phyloP scores from a whole-genome alignment of 2,113 vertebrate species.

The Perca fluviatilis region DNA sequence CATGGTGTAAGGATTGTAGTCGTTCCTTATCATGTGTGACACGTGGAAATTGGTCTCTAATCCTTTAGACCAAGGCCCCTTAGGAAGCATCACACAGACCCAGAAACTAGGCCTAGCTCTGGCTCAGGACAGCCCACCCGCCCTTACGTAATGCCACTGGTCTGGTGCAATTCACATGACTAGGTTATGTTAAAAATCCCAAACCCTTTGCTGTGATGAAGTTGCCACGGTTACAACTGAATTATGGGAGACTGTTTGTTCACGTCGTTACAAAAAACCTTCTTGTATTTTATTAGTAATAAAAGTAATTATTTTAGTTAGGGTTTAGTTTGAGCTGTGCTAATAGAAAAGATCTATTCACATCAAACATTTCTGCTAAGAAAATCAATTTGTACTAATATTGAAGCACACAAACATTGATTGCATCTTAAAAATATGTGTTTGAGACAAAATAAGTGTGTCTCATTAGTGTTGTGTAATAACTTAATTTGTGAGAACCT shows the following conservation, averaged over 20 bases:
- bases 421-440: background rate
- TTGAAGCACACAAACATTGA: background rate
- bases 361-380: background rate
- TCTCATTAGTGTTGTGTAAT: background rate
- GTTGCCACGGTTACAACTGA: conserved; percentile 57
- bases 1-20: conserved; percentile 40
- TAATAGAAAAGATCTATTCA: background rate
- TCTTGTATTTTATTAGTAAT: background rate
- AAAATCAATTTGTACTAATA: background rate
- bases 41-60: conserved; percentile 64
- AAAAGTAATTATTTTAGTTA: no score
- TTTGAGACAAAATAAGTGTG: background rate
- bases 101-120: conserved; percentile 52
- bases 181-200: conserved; percentile 61
- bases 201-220: conserved; percentile 63
- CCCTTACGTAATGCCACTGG: conserved; percentile 78
- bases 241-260: conserved; percentile 43
- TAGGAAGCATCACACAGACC: conserved; percentile 37
- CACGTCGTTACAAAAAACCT: background rate
- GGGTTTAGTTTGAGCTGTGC: background rate
- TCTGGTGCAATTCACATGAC: conserved; percentile 87
- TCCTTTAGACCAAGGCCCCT: conserved; percentile 54
- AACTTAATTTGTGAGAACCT: background rate
- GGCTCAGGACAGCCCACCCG: conserved; percentile 47
- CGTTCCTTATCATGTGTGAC: conserved; percentile 58